Evolutionary conservation across 2,888 invertebrate species (phyloP).

Genomic region (Dromius quadrimaculatus): DNA sequence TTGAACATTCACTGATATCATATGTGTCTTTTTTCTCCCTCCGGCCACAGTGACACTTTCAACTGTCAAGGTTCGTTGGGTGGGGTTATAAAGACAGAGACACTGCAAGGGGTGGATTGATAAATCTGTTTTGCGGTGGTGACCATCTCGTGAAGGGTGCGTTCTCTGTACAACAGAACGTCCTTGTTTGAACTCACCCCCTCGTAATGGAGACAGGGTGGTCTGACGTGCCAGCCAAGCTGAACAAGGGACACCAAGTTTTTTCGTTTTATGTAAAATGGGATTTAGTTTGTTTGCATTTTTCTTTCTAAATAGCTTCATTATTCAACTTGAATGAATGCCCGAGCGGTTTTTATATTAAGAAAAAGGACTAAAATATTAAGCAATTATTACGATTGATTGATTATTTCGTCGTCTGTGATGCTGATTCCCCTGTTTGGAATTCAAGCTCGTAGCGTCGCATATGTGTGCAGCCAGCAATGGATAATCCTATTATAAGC

Average conservation of each 20-base stretch:
- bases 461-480: constrained; percentile 40
- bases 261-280: constrained; percentile 46
- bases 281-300: constrained; percentile 39
- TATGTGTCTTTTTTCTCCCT: constrained; percentile 2
- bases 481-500: constrained; percentile 49
- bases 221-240: background rate
- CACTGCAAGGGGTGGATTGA: constrained; percentile 61
- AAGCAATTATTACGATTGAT: background rate
- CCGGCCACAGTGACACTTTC: constrained; percentile 59
- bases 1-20: too few relatives aligned
- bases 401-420: background rate
- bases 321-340: constrained; percentile 17
- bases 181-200: constrained; percentile 58
- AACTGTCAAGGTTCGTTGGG: constrained; percentile 60
- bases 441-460: constrained; percentile 16
- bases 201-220: constrained; percentile 26
- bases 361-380: background rate
- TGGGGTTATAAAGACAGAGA: constrained; percentile 40
- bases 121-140: constrained; percentile 66
- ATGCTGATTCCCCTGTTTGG: background rate
- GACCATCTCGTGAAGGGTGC: constrained; percentile 60
- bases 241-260: constrained; percentile 39
- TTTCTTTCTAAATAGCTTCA: constrained; percentile 35
- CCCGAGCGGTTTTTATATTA: background rate
- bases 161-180: constrained; percentile 38